Conservation (phyloP, 1,140 invertebrate genomes). For the Drosophila pseudoananassae region DNA sequence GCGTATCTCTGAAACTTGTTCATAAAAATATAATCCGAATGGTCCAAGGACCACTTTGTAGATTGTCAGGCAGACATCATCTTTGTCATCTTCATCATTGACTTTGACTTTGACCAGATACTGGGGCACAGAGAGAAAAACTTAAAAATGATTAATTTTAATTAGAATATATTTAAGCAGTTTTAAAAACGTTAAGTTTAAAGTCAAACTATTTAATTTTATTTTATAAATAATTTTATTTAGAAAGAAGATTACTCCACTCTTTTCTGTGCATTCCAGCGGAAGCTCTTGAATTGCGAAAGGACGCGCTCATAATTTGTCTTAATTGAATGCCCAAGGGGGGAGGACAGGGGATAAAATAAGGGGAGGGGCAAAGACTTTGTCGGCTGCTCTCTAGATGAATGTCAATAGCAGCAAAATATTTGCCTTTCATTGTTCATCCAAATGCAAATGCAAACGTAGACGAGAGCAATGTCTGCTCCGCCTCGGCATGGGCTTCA, state of each 20-base stretch:
- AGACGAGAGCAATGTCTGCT: conserved; percentile 36
- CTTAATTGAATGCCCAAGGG: conserved; percentile 69
- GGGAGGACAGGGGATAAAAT: conserved; percentile 1
- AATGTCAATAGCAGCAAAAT: conserved; percentile 81
- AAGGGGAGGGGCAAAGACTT: conserved; percentile 16
- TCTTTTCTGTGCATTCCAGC: conserved; percentile 1
- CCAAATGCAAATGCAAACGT: conserved; percentile 77
- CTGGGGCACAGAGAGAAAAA: conserved; percentile 1
- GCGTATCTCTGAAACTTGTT: conserved; percentile 40
- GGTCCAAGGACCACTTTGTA: conserved; percentile 46
- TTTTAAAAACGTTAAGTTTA: background rate
- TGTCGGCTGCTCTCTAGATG: conserved; percentile 56
- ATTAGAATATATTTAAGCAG: background rate
- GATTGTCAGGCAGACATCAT: conserved; percentile 43
- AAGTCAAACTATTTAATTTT: background rate
- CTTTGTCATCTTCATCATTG: conserved; percentile 32
- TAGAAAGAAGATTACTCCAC: background rate
- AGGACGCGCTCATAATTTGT: conserved; percentile 73
- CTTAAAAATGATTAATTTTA: background rate
- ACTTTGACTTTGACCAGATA: conserved; percentile 41
- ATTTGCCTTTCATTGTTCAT: conserved; percentile 81
- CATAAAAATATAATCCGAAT: conserved; percentile 47
- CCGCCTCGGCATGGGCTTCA: background rate
- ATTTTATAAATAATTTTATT: background rate
- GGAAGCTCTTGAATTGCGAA: conserved; percentile 70